phyloP scores from a whole-genome alignment of 2,797 vertebrate species.

The Enteromius viviparus region DNA sequence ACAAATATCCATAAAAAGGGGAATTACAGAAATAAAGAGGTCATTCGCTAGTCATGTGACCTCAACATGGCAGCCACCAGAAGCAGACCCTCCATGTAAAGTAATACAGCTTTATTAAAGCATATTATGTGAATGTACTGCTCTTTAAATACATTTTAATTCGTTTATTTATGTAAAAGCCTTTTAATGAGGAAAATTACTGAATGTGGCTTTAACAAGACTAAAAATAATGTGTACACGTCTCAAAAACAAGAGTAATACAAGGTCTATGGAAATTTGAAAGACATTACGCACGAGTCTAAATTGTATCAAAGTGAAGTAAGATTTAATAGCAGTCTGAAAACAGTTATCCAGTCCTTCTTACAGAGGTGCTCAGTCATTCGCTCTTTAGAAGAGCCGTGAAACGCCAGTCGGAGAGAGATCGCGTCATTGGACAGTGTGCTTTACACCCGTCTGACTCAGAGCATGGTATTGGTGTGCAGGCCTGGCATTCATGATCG shows the following conservation, averaged over 20 bases:
- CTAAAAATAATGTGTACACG: not conserved
- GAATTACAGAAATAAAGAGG: not conserved
- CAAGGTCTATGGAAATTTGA: slow-evolving; percentile 1
- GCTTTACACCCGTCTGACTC: slow-evolving; percentile 62
- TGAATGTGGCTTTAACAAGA: not conserved
- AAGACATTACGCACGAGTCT: slow-evolving; percentile 1
- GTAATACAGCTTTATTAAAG: not conserved
- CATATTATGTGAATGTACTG: not conserved
- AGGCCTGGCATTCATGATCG: slow-evolving; percentile 60
- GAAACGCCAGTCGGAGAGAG: slow-evolving; percentile 69
- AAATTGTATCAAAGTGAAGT: slow-evolving; percentile 48
- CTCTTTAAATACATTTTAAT: not conserved
- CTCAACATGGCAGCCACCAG: not conserved
- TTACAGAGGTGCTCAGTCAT: slow-evolving; percentile 65
- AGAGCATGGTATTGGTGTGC: slow-evolving; percentile 63
- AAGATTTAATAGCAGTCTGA: slow-evolving; percentile 51
- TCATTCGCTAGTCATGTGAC: not conserved
- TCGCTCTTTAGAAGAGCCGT: slow-evolving; percentile 66
- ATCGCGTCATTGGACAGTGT: slow-evolving; percentile 64
- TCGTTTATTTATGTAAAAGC: not conserved
- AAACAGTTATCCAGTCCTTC: slow-evolving; percentile 46
- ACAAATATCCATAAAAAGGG: not conserved
- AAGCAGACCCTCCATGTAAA: not conserved
- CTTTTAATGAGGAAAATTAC: slow-evolving; percentile 1
- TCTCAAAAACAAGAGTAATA: slow-evolving; percentile 4